phyloP scores from a whole-genome alignment of 2,797 vertebrate species.

The Squalus acanthias region DNA sequence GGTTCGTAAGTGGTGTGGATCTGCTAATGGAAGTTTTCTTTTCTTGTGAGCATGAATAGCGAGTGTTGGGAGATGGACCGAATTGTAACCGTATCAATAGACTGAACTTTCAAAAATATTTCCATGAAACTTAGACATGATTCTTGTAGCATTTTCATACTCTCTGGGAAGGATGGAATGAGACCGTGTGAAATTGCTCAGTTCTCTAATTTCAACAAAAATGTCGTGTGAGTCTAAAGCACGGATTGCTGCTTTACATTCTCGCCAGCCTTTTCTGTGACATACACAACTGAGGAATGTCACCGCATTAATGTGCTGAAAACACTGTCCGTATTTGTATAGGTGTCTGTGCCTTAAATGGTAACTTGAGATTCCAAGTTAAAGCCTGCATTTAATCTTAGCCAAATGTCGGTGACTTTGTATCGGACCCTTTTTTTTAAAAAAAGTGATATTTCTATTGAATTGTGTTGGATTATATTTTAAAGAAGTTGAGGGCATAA shows the following conservation, averaged over 20 bases:
- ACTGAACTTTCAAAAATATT: not conserved
- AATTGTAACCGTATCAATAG: not conserved
- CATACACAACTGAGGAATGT: not conserved
- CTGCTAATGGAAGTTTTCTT: not conserved
- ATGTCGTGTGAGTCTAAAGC: too few species aligned
- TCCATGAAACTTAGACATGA: not conserved
- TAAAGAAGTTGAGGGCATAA: too few species aligned
- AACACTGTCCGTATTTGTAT: not conserved
- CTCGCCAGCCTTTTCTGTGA: not conserved
- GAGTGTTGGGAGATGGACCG: not conserved
- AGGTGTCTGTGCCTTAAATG: not conserved
- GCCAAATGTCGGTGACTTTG: not conserved
- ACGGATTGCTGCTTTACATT: not conserved
- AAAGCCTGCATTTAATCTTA: not conserved
- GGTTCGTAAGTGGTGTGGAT: not conserved
- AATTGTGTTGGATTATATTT: slow-evolving; percentile 10
- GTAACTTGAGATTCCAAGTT: not conserved
- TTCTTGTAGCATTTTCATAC: not conserved
- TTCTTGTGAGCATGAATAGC: not conserved
- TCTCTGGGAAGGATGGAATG: not conserved
- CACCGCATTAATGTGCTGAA: not conserved
- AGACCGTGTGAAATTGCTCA: not conserved
- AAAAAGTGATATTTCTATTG: not conserved
- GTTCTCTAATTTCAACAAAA: not conserved
- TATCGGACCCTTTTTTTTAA: not conserved